phyloP scores from a whole-genome alignment of 2,113 vertebrate genomes.

The Eulacestoma nigropectus region DNA sequence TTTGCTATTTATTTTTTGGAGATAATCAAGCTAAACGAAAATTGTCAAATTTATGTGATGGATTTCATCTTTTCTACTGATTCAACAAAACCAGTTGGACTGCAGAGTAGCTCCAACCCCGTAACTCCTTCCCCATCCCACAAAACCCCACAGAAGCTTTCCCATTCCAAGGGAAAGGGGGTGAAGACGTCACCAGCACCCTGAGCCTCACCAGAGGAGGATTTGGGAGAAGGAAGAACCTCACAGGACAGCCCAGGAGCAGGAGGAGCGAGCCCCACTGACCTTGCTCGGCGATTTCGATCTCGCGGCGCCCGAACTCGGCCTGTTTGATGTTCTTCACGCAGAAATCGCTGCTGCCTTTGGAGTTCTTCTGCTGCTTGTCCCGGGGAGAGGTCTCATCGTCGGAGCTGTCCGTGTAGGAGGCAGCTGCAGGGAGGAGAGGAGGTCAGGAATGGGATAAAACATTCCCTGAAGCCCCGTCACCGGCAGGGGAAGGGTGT shows the following conservation, averaged over 20 bases:
- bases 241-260: not conserved
- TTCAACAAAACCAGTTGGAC: fast-evolving
- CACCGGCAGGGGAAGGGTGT: not conserved
- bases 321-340: constrained; percentile 99
- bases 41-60: fast-evolving
- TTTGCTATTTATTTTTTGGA: not conserved
- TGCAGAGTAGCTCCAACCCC: fast-evolving
- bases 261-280: fast-evolving
- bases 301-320: constrained; percentile 94
- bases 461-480: fast-evolving
- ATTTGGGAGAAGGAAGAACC: not conserved
- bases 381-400: constrained; percentile 96
- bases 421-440: constrained; percentile 81
- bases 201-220: not conserved
- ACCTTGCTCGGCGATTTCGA: constrained; percentile 98
- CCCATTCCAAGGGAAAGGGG: fast-evolving
- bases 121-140: not conserved
- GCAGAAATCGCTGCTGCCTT: constrained; percentile 93
- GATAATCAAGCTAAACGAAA: fast-evolving
- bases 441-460: not conserved
- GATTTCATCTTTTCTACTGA: not conserved
- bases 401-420: constrained; percentile 97
- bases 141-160: fast-evolving
- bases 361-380: constrained; percentile 97
- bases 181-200: too few species aligned